Evolutionary conservation across 1,140 invertebrate species (phyloP).

Genomic region (Drosophila nigromelanica): DNA sequence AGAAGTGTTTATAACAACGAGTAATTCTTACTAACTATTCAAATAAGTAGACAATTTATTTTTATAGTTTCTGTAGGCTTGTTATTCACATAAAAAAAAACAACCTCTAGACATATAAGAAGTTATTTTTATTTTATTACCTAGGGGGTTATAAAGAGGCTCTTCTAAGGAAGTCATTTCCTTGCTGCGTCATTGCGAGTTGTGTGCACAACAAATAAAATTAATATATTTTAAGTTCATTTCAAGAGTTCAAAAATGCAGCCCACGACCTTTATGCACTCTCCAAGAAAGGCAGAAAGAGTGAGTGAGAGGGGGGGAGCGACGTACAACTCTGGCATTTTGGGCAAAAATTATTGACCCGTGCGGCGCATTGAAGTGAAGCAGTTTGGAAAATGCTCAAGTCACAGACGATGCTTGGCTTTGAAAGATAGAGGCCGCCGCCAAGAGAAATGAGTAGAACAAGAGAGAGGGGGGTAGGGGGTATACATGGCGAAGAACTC

Average conservation of each 20-base stretch:
- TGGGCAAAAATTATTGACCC: conserved; percentile 53
- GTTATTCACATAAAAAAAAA: background rate
- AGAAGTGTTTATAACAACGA: no score
- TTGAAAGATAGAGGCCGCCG: conserved; percentile 39
- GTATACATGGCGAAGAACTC: conserved; percentile 14
- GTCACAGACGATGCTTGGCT: conserved; percentile 28
- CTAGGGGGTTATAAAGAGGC: background rate
- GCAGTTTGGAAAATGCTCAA: conserved; percentile 53
- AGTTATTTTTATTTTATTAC: background rate
- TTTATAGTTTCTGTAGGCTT: background rate
- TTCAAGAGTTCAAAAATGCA: conserved; percentile 37
- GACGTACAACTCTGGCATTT: conserved; percentile 13
- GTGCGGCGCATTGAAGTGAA: conserved; percentile 53
- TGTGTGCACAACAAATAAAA: conserved; percentile 20
- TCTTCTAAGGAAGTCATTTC: conserved; percentile 15
- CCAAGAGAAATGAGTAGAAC: no score
- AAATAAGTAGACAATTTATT: background rate
- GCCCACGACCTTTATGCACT: conserved; percentile 50
- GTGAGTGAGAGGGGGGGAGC: no score
- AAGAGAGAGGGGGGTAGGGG: background rate
- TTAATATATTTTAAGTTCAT: conserved; percentile 26
- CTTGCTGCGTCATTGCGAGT: conserved; percentile 29
- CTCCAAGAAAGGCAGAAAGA: background rate
- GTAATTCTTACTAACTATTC: no score
- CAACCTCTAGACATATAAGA: background rate